phyloP scores from a whole-genome alignment of 1,140 invertebrate species.

The Monomorium pharaonis region DNA sequence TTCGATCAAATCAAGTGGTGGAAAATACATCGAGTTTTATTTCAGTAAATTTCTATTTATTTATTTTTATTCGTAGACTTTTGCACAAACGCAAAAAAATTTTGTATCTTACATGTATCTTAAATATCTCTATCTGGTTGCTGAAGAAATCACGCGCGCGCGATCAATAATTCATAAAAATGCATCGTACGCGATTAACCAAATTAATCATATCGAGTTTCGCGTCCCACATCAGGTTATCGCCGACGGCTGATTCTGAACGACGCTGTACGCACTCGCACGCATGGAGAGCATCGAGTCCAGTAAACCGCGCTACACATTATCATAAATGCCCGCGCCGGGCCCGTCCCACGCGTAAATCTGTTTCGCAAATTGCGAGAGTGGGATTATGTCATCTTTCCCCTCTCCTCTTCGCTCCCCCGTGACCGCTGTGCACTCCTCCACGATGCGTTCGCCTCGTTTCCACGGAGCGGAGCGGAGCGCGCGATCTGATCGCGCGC shows the following conservation, averaged over 20 bases:
- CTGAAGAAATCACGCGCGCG: background rate
- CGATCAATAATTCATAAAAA: background rate
- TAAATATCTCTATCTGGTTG: background rate
- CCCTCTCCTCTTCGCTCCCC: conserved; percentile 68
- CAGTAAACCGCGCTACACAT: conserved; percentile 80
- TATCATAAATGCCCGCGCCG: conserved; percentile 83
- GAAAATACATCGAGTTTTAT: background rate
- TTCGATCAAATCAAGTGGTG: background rate
- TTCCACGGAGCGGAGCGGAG: conserved; percentile 55
- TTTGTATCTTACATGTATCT: background rate
- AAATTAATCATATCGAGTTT: background rate
- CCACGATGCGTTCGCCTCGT: conserved; percentile 62
- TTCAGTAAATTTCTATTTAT: background rate
- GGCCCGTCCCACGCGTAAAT: conserved; percentile 84
- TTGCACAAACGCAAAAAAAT: background rate
- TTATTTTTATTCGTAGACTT: background rate
- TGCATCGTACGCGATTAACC: background rate
- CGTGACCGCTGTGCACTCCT: conserved; percentile 52
- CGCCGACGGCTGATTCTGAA: conserved; percentile 10
- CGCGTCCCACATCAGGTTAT: background rate
- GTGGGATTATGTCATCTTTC: conserved; percentile 81
- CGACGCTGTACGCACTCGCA: conserved; percentile 34
- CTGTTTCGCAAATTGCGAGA: conserved; percentile 83
- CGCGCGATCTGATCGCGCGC: conserved; percentile 50
- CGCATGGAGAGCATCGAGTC: conserved; percentile 72